phyloP scores from a whole-genome alignment of 1,140 invertebrate species.

The Andrena cerasifolii region DNA sequence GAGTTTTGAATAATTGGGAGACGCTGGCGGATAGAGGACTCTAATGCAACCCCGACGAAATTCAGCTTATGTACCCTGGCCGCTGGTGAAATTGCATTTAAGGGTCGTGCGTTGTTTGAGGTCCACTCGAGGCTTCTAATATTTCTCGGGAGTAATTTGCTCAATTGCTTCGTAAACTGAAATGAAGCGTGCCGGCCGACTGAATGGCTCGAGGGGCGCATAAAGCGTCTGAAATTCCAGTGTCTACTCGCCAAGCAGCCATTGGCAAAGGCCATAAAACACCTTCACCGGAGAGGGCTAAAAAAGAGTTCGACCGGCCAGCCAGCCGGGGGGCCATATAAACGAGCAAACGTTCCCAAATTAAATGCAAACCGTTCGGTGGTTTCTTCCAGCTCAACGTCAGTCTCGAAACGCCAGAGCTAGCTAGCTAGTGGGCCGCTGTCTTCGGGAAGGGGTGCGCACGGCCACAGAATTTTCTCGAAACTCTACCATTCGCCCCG shows the following conservation, averaged over 20 bases:
- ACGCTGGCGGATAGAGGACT: constrained; percentile 34
- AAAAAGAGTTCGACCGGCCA: neutral
- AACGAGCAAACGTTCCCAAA: neutral
- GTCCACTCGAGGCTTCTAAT: constrained; percentile 39
- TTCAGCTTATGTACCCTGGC: constrained; percentile 44
- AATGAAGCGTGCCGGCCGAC: neutral
- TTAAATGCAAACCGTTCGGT: constrained; percentile 26
- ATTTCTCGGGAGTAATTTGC: constrained; percentile 38
- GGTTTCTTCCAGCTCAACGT: neutral
- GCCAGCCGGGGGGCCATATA: too few relatives aligned
- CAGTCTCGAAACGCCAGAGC: neutral
- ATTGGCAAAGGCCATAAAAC: neutral
- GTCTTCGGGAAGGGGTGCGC: neutral
- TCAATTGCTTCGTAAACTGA: constrained; percentile 42
- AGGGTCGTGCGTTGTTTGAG: constrained; percentile 47
- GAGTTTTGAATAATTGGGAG: constrained; percentile 56
- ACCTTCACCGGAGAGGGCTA: neutral
- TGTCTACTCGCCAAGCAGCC: too few relatives aligned
- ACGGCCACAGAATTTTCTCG: constrained; percentile 29
- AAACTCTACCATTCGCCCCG: constrained; percentile 27
- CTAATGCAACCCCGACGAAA: constrained; percentile 46
- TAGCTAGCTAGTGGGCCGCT: too few relatives aligned
- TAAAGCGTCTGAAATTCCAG: too few relatives aligned
- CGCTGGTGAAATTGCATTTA: constrained; percentile 41
- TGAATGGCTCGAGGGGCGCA: too few relatives aligned